These are phyloP conservation scores for Plebejus melissa DNA, from an alignment of 2,888 invertebrate species.

Conservation along the genomic window DNA sequence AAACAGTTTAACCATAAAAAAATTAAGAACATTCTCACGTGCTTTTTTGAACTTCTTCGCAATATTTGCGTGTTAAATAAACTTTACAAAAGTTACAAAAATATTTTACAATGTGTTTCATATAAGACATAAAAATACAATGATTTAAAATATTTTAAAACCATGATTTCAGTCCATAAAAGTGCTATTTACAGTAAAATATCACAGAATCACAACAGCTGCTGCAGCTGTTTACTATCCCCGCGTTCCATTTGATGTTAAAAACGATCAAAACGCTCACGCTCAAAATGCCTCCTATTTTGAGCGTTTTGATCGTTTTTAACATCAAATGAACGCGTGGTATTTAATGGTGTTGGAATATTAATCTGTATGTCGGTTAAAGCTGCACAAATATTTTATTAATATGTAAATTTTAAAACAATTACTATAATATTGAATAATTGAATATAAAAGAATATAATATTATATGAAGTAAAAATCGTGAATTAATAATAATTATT, in stretches of 20 bases:
- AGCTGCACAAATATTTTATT: neutral
- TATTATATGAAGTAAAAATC: neutral
- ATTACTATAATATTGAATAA: neutral
- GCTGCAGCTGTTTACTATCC: neutral
- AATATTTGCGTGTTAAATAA: neutral
- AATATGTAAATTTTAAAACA: neutral
- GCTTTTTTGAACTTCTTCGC: neutral
- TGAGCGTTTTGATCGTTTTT: too few species aligned
- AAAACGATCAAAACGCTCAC: too few species aligned
- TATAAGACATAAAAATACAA: slow-evolving; percentile 39
- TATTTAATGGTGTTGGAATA: neutral
- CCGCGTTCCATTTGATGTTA: too few species aligned
- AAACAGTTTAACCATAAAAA: too few species aligned
- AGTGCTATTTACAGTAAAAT: slow-evolving; percentile 30
- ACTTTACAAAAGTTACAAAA: slow-evolving; percentile 8
- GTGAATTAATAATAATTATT: neutral
- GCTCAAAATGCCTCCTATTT: too few species aligned
- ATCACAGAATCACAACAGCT: slow-evolving; percentile 30
- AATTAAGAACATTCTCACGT: too few species aligned
- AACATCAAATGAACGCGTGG: too few species aligned
- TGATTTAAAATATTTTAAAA: slow-evolving; percentile 29
- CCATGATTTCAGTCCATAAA: slow-evolving; percentile 30
- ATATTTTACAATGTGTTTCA: slow-evolving; percentile 38
- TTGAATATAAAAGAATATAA: neutral
- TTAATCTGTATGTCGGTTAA: neutral